Base-by-base conservation (phyloP, 2,797 vertebrate species). In the Borostomias antarcticus region DNA sequence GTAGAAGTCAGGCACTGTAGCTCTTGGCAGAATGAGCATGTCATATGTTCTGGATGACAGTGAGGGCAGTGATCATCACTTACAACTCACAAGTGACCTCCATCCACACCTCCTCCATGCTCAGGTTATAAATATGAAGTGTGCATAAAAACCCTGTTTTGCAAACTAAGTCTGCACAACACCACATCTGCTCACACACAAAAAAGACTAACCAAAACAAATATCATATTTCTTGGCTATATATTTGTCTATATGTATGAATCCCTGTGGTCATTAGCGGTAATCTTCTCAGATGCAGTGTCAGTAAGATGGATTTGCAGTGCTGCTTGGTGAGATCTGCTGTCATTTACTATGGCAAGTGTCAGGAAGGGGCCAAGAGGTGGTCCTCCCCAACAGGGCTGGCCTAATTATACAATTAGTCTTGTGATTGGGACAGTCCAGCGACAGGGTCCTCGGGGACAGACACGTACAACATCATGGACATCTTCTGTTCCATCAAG, bases 361-460 rank as follows among this genome's bases (percentile, higher is more conserved):
- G 91, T 91, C 90, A 89, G 79, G 57, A 28, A 83, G 79, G 76
- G 91, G 88, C 81, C 88, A 90, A 89, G 84, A 91, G 91, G 91
- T 89, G 82, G 33, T 74, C 75, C n/a, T 91, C 88, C 89, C 90
- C 88, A 86, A 84, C 64, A 86, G 90, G 82, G 86, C 75, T 66
- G 79, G 80, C 86, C 90, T 92, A 92, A 92, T 93, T 91, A 91
- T 90, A 90, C 89, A 90, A 92, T 92, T 91, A 91, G 89, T 93
- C 91, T 92, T 93, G 82, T 89, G 87, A 85, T 86, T 79, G 84
- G 86, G 89, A 89, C 85, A 69, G 88, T 90, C 86, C 85, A 82
- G 80, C 80, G 74, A 85, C 80, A 85, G 80, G 78, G 86, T 91
- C 92, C 90, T 89, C 67, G 80, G 92, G 89, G 91, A 92, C 85